Evolutionary conservation across 2,888 invertebrate genomes (phyloP), one percentile per base, ranked within the genome.

Genomic region (Sympetrum striolatum): DNA sequence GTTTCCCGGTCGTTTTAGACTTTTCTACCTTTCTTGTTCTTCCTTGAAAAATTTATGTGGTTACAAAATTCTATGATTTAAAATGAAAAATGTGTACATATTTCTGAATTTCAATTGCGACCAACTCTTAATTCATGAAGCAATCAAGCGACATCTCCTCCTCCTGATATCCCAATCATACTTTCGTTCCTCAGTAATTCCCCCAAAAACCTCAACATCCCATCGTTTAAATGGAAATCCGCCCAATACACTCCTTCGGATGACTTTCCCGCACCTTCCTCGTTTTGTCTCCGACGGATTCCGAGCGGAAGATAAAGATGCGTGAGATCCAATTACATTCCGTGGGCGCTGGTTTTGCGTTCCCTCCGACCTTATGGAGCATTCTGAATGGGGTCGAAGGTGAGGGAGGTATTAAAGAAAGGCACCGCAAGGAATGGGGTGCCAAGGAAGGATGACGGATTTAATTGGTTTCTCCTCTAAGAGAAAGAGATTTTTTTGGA

Each of bases 251-350:
- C 53, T 82, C 53, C 31, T 53, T n/a, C 53, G 18, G 82, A 10
- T 48, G 6, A n/a, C 82, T 48, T 39, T 81, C 48, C n/a, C 81
- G 44, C 25, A 8, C 6, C 48, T 48, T 18, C 53, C 53, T 1
- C 44, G 10, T 44, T 53, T 53, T 18, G 53, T 53, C 18, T 15
- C 44, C 44, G 44, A 6, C 44, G 44, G 10, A 44, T 5, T 39
- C 39, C 39, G 44, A 8, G 44, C 10, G 6, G 10, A 44, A 44
- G 44, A 8, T 10, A 44, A 10, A 8, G 18, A 53, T 14, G 53
- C 53, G 2, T 53, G 39, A 35, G 37, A 81, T 81, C 81, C 81
- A 81, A 81, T 81, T 81, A 81, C 81, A 81, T 81, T 81, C 81
- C 81, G 37, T 81, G 81, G 81, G 39, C 39, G 81, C 44, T 81